Base-by-base conservation (phyloP, 64 coral and sea anemone genomes). In the Catalaphyllia jardinei region DNA sequence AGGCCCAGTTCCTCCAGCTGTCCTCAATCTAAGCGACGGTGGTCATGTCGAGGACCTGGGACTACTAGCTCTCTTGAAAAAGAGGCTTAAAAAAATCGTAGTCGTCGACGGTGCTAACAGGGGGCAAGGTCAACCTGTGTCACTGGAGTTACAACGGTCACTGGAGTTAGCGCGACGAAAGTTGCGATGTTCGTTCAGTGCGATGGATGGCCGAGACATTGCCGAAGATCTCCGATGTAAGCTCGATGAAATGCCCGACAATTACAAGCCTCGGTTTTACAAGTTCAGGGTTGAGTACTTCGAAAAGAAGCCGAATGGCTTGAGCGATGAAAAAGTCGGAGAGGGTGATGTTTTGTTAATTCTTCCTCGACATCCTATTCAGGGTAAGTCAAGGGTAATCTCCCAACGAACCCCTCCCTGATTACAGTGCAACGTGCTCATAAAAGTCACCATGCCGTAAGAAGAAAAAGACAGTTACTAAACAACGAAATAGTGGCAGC, bases 11-110 rank as follows among this genome's bases (percentile, higher is more conserved):
- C 91, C 95, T 12, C 95, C 95, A 16, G 87, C 95, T 25, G 52
- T 96, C 18, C 80, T 96, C 50, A 89, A 61, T 67, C 72, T 96
- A 52, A 96, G 95, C 29, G 95, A 96, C 27, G 90, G 88, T 10
- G 95, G 95, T 38, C 95, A 92, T 51, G 69, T 96, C 67, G 95
- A 96, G 71, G 82, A 88, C 74, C 93, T 90, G 22, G 95, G 88
- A 31, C 51, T 96, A 10, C 67, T 96, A 16, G 74, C 91, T 16
- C 83, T 96, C 2, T 38, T 96, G 60, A 96, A 96, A 35, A 92
- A 92, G 12, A 82, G 88, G 31, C 55, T 96, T 57, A 87, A 71
- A 31, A 96, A 96, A 61, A 96, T 96, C 30, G 95, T 96, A 1
- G 78, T 91, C 0, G 61, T 87, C 11, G 95, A 96, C n/a, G 95